Evolutionary conservation across 2,888 invertebrate species (phyloP), one percentile per base, ranked within the genome.

Genomic region (Campopleginae sp.): DNA sequence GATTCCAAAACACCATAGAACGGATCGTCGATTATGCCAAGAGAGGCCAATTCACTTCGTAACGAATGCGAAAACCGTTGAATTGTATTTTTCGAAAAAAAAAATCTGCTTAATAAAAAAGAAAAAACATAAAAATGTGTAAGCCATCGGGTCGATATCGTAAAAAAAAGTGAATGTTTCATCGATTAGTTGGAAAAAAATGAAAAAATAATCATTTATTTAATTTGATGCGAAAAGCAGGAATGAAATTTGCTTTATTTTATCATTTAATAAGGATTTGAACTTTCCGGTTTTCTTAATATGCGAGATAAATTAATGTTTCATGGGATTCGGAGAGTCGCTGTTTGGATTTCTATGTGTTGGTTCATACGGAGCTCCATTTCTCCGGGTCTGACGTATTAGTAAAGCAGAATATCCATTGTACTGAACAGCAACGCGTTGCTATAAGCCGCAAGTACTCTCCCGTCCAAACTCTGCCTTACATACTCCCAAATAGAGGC

Each of bases 331-430:
- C 44, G n/a, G n/a, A 27, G 46, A 46, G 33, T 71, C 33, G 23
- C 17, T 61, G 66, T 44, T 23, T 46, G 23, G 3, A 14, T 12
- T 33, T 65, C 5, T 33, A 23, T 75, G 38, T 61, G 63, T 46
- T 63, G 10, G 48, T 33, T 44, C 17, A 44, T 48, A 58, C 38
- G 38, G 77, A 66, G 77, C 70, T 65, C 79, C 79, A 82, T 81
- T 84, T 63, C 44, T 46, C n/a, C 75, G 46, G 42, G 80, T 89
- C 90, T 90, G 91, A 90, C 90, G 91, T 92, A 91, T 90, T 89
- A 91, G 88, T 91, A 90, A 89, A 90, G 88, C 89, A 90, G 90
- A 91, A 92, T 90, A 92, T 91, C 91, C 91, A 92, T 92, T 92
- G 91, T 92, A 90, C 90, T 88, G 88, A 88, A 88, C 75, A 75